phyloP scores from a whole-genome alignment of 2,888 invertebrate species.

The Hirtodrosophila duncani region DNA sequence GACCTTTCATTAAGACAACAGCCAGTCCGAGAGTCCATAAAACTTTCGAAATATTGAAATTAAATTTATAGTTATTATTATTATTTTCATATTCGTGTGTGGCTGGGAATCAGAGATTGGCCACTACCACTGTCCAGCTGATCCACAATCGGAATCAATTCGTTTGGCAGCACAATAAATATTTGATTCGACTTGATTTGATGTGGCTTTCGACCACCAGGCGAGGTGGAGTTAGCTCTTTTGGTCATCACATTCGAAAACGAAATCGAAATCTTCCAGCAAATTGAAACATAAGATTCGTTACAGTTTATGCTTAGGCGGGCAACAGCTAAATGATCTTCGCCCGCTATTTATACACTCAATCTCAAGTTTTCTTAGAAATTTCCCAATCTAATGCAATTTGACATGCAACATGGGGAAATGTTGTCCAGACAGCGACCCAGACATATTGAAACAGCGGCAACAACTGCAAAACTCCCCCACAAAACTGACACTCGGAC shows the following conservation, averaged over 20 bases:
- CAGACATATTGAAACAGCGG: slow-evolving; percentile 36
- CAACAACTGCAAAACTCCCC: slow-evolving; percentile 34
- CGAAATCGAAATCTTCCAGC: too few relatives aligned
- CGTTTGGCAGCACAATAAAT: slow-evolving; percentile 69
- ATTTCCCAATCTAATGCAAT: slow-evolving; percentile 57
- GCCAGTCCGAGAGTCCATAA: slow-evolving; percentile 32
- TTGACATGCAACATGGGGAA: slow-evolving; percentile 63
- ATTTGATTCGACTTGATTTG: slow-evolving; percentile 63
- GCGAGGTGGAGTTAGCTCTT: slow-evolving; percentile 30
- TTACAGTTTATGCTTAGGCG: slow-evolving; percentile 53
- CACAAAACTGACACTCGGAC: slow-evolving; percentile 39
- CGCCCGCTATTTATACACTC: slow-evolving; percentile 44
- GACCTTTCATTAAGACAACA: slow-evolving; percentile 49
- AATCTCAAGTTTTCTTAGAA: slow-evolving; percentile 47
- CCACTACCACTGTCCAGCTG: too few relatives aligned
- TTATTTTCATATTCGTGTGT: slow-evolving; percentile 20
- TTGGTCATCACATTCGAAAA: too few relatives aligned
- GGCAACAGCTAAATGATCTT: slow-evolving; percentile 24
- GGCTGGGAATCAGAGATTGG: slow-evolving; percentile 23
- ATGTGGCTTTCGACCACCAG: slow-evolving; percentile 54
- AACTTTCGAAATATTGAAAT: slow-evolving; percentile 67
- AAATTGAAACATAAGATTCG: slow-evolving; percentile 68
- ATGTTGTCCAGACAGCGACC: slow-evolving; percentile 37
- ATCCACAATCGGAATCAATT: slow-evolving; percentile 51
- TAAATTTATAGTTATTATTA: slow-evolving; percentile 55